Percentiles rank a stretch among this genome's conserved stretches.
phyloP scores from a whole-genome alignment of 2,888 invertebrate genomes.

The Latheticus oryzae region DNA sequence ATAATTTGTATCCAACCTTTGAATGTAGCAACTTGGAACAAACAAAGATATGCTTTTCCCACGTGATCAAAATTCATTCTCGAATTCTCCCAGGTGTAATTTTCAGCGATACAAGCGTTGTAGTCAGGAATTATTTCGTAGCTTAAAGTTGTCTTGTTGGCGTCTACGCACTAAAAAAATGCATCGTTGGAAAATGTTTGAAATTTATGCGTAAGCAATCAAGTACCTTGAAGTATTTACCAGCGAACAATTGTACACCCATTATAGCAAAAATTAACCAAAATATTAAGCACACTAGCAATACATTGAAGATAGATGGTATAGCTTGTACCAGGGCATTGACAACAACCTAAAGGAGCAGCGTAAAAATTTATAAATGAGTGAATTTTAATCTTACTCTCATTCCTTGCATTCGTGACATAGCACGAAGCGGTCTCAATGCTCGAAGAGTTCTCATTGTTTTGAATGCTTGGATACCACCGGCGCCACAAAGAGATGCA shows the following conservation, averaged over 20 bases:
- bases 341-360: slow-evolving; percentile 86
- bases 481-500: slow-evolving; percentile 94
- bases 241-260: slow-evolving; percentile 98
- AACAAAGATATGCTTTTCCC: slow-evolving; percentile 94
- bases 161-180: slow-evolving; percentile 82
- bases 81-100: slow-evolving; percentile 96
- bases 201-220: not conserved
- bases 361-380: not conserved
- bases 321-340: slow-evolving; percentile 99
- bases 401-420: slow-evolving; percentile 99
- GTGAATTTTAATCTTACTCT: slow-evolving; percentile 77
- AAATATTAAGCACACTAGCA: slow-evolving; percentile 98
- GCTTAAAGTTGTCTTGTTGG: slow-evolving; percentile 82
- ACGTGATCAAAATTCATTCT: slow-evolving; percentile 99
- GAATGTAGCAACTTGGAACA: slow-evolving; percentile 99
- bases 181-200: not conserved
- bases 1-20: slow-evolving; percentile 99
- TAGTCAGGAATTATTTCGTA: slow-evolving; percentile 89
- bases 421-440: slow-evolving; percentile 96
- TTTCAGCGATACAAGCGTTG: slow-evolving; percentile 86
- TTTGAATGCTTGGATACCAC: slow-evolving; percentile 99
- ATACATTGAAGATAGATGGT: slow-evolving; percentile 99
- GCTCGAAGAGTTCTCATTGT: slow-evolving; percentile 99
- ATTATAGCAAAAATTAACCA: slow-evolving; percentile 99
- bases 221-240: slow-evolving; percentile 92